Percentiles rank a stretch among this genome's conserved stretches.
These are phyloP conservation scores for Macquaria ambigua DNA, from an alignment of 2,113 vertebrate species.

Conservation along the genomic window DNA sequence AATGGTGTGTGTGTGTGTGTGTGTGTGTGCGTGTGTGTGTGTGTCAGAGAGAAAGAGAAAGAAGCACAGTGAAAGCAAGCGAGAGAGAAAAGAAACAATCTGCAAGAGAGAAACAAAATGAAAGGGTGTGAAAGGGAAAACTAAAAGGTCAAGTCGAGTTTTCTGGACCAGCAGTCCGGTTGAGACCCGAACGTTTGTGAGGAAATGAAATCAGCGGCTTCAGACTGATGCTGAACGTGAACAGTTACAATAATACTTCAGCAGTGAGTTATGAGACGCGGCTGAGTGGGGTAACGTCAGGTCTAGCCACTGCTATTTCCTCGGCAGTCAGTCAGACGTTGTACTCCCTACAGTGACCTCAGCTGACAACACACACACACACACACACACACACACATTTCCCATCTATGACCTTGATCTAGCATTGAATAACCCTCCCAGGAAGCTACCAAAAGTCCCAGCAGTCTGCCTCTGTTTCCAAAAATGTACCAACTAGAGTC, in stretches of 20 bases:
- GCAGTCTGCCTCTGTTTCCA: slow-evolving; percentile 7
- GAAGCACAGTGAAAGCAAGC: not conserved
- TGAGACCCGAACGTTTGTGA: slow-evolving; percentile 4
- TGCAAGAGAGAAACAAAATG: not conserved
- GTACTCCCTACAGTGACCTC: slow-evolving; percentile 56
- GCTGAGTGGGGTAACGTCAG: slow-evolving; percentile 54
- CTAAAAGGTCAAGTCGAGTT: slow-evolving; percentile 54
- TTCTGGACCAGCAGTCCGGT: slow-evolving; percentile 15
- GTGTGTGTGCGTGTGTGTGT: too few species aligned
- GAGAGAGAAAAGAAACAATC: not conserved
- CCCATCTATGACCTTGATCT: slow-evolving; percentile 28
- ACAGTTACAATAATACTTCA: slow-evolving; percentile 61
- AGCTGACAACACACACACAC: slow-evolving; percentile 35
- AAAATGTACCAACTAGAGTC: not conserved
- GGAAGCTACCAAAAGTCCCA: slow-evolving; percentile 25
- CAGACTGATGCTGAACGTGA: slow-evolving; percentile 50
- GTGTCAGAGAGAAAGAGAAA: not conserved
- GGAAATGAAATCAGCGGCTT: slow-evolving; percentile 58
- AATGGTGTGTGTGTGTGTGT: not conserved
- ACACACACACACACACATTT: slow-evolving; percentile 12
- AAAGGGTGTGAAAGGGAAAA: slow-evolving; percentile 27
- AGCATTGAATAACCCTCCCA: slow-evolving; percentile 25
- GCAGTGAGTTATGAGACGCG: slow-evolving; percentile 67
- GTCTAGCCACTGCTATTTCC: slow-evolving; percentile 69
- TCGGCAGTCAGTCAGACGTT: slow-evolving; percentile 52